These are phyloP conservation scores for Rhea americana DNA, from an alignment of 2,113 vertebrate genomes.

Conservation along the genomic window DNA sequence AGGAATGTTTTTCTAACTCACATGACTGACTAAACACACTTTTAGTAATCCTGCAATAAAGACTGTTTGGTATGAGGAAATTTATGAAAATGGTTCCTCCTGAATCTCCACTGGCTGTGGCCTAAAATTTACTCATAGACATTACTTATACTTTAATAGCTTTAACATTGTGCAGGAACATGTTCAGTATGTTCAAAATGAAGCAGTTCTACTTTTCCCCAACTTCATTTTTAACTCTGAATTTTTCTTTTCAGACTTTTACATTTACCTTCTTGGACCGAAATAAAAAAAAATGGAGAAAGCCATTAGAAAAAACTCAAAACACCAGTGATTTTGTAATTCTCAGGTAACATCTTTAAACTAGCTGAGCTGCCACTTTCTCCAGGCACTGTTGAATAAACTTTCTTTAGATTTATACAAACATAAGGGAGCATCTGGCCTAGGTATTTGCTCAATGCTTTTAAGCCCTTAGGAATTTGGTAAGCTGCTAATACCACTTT, in stretches of 20 bases:
- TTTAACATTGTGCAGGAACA: neutral
- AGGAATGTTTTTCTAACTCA: neutral
- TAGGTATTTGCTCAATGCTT: neutral
- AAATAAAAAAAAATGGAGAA: neutral
- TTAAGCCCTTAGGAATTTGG: neutral
- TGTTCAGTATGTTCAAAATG: neutral
- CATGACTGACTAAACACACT: neutral
- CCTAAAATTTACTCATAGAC: neutral
- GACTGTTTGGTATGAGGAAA: neutral
- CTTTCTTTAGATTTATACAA: neutral
- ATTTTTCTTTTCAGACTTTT: neutral
- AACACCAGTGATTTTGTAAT: neutral
- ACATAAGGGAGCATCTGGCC: neutral
- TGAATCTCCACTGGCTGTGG: neutral
- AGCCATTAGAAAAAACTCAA: neutral
- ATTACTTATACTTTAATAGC: neutral
- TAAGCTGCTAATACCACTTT: neutral
- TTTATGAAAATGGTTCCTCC: neutral
- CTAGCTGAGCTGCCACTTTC: neutral
- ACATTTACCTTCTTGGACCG: neutral
- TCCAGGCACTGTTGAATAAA: fast-evolving
- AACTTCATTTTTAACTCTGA: neutral
- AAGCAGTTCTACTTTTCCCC: neutral
- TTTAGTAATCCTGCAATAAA: neutral
- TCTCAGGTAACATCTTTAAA: neutral